Percentiles rank a stretch among this genome's conserved stretches.
Evolutionary conservation across 1,140 invertebrate species (phyloP).

Genomic region (Sinonovacula constricta): DNA sequence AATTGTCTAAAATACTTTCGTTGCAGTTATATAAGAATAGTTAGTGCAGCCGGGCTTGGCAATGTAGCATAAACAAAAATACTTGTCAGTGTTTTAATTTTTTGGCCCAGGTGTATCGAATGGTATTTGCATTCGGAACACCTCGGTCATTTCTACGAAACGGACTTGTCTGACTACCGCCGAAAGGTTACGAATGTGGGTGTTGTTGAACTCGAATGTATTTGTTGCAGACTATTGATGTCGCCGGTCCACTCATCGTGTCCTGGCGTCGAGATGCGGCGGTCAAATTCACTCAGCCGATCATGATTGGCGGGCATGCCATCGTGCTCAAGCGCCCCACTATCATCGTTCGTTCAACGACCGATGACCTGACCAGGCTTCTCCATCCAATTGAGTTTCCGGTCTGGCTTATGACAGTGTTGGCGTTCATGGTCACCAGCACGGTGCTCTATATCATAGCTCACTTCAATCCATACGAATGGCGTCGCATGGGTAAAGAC

Average conservation of each 20-base stretch:
- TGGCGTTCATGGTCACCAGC: slow-evolving; percentile 86
- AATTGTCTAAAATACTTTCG: neutral
- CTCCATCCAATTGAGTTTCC: slow-evolving; percentile 94
- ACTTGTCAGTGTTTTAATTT: neutral
- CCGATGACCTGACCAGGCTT: slow-evolving; percentile 90
- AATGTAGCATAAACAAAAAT: too few relatives aligned
- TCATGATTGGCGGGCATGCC: slow-evolving; percentile 68
- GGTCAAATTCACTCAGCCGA: slow-evolving; percentile 74
- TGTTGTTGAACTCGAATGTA: too few relatives aligned
- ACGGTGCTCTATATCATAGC: slow-evolving; percentile 91
- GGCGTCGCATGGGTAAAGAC: slow-evolving; percentile 82
- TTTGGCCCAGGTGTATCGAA: neutral
- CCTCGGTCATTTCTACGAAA: too few relatives aligned
- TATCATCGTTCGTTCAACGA: slow-evolving; percentile 43
- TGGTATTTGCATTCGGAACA: too few relatives aligned
- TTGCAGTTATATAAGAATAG: neutral
- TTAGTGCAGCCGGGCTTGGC: neutral
- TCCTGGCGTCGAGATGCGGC: slow-evolving; percentile 58
- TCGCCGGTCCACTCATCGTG: slow-evolving; percentile 74
- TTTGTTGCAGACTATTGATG: slow-evolving; percentile 66
- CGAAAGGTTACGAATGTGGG: too few relatives aligned
- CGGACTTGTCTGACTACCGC: too few relatives aligned
- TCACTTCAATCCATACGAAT: slow-evolving; percentile 96
- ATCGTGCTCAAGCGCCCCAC: slow-evolving; percentile 71
- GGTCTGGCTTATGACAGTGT: slow-evolving; percentile 72